Conservation (phyloP, 2,113 vertebrate species). For the Nothocercus nigrocapillus region DNA sequence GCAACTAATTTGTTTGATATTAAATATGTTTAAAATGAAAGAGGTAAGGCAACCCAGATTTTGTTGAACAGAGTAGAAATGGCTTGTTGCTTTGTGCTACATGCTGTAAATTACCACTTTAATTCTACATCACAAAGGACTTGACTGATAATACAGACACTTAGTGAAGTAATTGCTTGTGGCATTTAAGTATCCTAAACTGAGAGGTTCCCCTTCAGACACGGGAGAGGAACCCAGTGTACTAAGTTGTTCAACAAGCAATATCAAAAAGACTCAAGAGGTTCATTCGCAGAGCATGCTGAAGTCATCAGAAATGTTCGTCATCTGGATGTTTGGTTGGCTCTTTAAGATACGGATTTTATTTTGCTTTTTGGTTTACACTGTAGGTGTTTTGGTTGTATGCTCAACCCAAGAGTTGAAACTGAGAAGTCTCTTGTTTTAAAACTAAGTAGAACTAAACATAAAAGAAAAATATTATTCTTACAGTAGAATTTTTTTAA, state of each 20-base stretch:
- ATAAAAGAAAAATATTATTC: neutral
- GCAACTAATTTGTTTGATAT: conserved; percentile 23
- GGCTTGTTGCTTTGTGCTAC: neutral
- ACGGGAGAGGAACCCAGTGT: neutral
- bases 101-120: neutral
- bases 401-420: neutral
- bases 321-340: neutral
- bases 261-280: neutral
- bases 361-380: neutral
- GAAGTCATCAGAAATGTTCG: neutral
- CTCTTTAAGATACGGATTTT: neutral
- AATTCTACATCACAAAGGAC: neutral
- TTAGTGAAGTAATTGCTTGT: neutral
- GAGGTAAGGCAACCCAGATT: neutral
- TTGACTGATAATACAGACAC: neutral
- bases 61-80: neutral
- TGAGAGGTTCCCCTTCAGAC: neutral
- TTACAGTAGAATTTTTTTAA: neutral
- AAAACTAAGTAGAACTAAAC: neutral
- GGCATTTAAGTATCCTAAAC: neutral
- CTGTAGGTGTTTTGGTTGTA: neutral
- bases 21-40: neutral
- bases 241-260: neutral
- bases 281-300: neutral
- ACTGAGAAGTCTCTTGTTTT: neutral